Conservation (phyloP, 1,140 invertebrate genomes). For the Idris sp. region DNA sequence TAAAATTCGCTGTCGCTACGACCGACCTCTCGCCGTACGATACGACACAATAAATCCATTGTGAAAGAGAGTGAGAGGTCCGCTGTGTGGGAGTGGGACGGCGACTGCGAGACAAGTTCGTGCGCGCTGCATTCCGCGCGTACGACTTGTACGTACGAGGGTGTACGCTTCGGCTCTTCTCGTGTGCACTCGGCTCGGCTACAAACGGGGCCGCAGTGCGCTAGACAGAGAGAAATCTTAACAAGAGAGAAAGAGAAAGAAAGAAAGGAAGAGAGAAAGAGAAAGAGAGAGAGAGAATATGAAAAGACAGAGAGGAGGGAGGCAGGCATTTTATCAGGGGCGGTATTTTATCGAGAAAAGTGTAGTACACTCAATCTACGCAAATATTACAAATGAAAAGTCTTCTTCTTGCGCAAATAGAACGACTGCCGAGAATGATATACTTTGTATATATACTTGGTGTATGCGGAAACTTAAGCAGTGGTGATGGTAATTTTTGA, state of each 20-base stretch:
- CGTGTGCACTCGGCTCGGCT: conserved; percentile 34
- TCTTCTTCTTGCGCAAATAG: conserved; percentile 43
- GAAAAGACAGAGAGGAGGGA: conserved; percentile 23
- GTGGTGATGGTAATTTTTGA: too few relatives aligned
- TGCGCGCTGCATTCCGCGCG: conserved; percentile 51
- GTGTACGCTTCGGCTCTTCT: conserved; percentile 47
- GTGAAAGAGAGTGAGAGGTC: conserved; percentile 69
- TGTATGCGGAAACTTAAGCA: too few relatives aligned
- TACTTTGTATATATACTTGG: too few relatives aligned
- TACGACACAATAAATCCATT: conserved; percentile 72
- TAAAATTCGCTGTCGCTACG: conserved; percentile 13
- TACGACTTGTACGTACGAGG: conserved; percentile 47
- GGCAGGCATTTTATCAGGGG: conserved; percentile 21
- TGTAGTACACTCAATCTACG: conserved; percentile 45
- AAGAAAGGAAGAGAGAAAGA: too few relatives aligned
- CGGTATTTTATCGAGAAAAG: conserved; percentile 44
- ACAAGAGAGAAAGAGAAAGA: too few relatives aligned
- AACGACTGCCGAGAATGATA: conserved; percentile 12
- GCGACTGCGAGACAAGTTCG: conserved; percentile 58
- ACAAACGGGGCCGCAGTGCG: conserved; percentile 58
- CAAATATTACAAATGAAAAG: conserved; percentile 48
- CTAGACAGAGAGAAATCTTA: too few relatives aligned
- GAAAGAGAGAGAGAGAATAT: too few relatives aligned
- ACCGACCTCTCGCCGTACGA: conserved; percentile 11
- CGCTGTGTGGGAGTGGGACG: conserved; percentile 46